Base-by-base conservation (phyloP, 2,113 vertebrate species). In the Trichechus manatus region DNA sequence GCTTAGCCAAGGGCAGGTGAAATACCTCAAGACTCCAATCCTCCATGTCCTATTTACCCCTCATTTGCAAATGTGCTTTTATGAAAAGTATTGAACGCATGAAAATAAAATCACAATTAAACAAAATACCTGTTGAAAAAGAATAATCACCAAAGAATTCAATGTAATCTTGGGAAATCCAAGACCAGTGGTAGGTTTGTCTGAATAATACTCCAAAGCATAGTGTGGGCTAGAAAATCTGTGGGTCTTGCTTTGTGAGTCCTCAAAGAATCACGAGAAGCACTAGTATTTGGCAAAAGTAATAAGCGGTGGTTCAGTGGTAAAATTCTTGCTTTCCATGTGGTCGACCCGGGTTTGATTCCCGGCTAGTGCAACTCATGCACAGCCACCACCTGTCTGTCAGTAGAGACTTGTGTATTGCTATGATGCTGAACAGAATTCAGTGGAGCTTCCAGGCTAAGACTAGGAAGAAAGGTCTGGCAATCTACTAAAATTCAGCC, bases 181-280 rank as follows among this genome's bases (percentile, higher is more conserved):
- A 20, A 9, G 33, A 1, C 2, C 33, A 15, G 6, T 3, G 0
- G 17, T 56, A 50, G 6, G 47, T 14, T 82, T 9, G 10, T 36
- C 59, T 66, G 47, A 53, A 5, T 23, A 8, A 22, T 3, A 11
- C 29, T 68, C 23, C 59, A 36, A 36, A 72, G 19, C 8, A 3
- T 17, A 20, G n/a, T 74, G 72, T 74, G 19, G 36, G 36, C 22
- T 39, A 19, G n/a, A 15, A 23, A 39, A 74, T 39, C 72, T 5
- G 36, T 22, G n/a, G 22, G 36, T 36, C 72, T 74, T 39, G 70
- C 17, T 72, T 20, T 74, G 36, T 23, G 36, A 22, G 36, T 9
- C 36, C 22, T 74, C 36, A 33, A 47, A 42, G 75, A 78, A 78
- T 10, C 5, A 3, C 29, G 25, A 47, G 33, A 36, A 39, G 72